Conservation (phyloP, 2,113 vertebrate species). For the Drymodes brunneopygia region DNA sequence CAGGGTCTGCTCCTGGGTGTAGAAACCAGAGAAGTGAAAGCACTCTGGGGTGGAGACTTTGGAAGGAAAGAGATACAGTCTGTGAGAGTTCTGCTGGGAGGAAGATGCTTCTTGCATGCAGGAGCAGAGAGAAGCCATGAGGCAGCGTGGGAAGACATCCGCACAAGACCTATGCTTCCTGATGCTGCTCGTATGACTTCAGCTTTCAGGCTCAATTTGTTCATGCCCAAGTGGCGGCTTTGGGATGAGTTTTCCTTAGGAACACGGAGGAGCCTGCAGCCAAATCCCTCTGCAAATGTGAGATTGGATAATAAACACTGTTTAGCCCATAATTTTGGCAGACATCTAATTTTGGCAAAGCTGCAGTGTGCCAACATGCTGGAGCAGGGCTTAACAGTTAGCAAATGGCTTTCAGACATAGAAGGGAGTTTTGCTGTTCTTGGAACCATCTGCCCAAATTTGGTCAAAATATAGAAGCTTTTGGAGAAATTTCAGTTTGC, state of each 20-base stretch:
- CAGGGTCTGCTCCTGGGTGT: not conserved
- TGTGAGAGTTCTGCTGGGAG: not conserved
- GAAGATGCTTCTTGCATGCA: not conserved
- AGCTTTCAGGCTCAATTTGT: not conserved
- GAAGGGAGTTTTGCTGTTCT: not conserved
- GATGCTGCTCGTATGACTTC: not conserved
- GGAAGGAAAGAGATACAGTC: not conserved
- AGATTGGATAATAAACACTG: not conserved
- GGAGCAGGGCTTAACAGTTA: not conserved
- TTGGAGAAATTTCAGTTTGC: conserved; percentile 14
- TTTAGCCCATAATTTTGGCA: conserved; percentile 12
- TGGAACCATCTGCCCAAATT: conserved; percentile 4
- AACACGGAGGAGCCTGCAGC: not conserved
- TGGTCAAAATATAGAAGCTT: not conserved
- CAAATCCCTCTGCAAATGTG: not conserved
- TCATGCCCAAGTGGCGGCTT: not conserved
- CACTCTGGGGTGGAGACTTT: not conserved
- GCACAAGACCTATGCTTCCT: not conserved
- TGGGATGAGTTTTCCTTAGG: not conserved
- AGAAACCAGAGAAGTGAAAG: not conserved
- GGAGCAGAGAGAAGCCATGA: not conserved
- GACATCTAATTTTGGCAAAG: not conserved
- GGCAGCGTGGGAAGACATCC: not conserved
- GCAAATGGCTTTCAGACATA: not conserved
- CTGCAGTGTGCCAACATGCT: not conserved